Evolutionary conservation across 2,888 invertebrate genomes (phyloP), one percentile per base, ranked within the genome.

Genomic region (Hyposoter didymator): DNA sequence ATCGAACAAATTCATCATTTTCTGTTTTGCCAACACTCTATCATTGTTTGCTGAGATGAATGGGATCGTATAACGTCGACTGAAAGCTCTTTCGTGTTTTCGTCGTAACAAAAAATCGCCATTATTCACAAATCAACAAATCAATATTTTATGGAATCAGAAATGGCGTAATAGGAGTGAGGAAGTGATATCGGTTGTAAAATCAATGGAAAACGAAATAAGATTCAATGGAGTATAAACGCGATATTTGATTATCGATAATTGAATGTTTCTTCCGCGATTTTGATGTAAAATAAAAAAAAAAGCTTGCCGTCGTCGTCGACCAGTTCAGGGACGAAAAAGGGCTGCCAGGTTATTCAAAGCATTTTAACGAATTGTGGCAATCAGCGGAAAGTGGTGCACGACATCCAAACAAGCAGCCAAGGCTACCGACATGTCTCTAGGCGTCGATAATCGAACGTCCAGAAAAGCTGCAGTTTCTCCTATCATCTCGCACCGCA

Each of bases 371-470:
- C 67, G 14, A 8, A 75, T 64, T 78, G 73, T 75, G 66, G 55
- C 79, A 72, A 45, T 74, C 62, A 74, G 67, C 47, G 8, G 3
- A 69, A 69, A 74, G 39, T 73, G 76, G 78, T 78, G 70, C 78
- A 67, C 75, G 59, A 49, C 14, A 85, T 75, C 79, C 79, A 87
- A 86, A 83, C 86, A 88, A 89, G 78, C 39, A 88, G 87, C 86
- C 89, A 90, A 90, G 89, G 90, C 87, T 87, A 78, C 78, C 83
- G 88, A 87, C 85, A 83, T 88, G 82, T 82, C 62, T 64, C 39
- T 52, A 59, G 5, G 19, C 47, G 28, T 66, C 32, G 47, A 67
- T 55, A 19, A 78, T 78, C 66, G 55, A 32, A 12, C n/a, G 19
- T 47, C 59, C 32, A 75, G 28, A 35, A 39, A 39, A 39, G 22